Evolutionary conservation across 2,888 invertebrate species (phyloP).

Genomic region (Griposia aprilina): DNA sequence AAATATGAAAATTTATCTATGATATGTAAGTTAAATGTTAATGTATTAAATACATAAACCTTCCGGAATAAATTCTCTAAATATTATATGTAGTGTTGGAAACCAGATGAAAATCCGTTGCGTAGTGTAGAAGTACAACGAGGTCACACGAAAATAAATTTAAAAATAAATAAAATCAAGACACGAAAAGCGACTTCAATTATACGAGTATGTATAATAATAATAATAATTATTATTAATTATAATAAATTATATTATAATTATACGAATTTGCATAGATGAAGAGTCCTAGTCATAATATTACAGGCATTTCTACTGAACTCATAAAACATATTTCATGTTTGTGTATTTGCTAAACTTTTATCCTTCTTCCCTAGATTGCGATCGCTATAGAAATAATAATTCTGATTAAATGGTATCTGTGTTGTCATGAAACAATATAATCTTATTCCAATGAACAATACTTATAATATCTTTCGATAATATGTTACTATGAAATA

Average conservation of each 20-base stretch:
- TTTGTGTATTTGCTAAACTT: background rate
- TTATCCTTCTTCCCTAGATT: constrained; percentile 26
- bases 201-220: background rate
- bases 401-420: constrained; percentile 32
- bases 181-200: too few relatives aligned
- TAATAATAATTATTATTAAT: too few relatives aligned
- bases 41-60: background rate
- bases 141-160: background rate
- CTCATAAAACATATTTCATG: background rate
- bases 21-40: too few relatives aligned
- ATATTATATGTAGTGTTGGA: background rate
- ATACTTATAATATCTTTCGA: background rate
- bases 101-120: background rate
- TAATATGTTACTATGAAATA: constrained; percentile 12
- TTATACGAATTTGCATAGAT: too few relatives aligned
- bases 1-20: too few relatives aligned
- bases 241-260: too few relatives aligned
- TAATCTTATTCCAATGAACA: constrained; percentile 41
- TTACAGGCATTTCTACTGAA: background rate
- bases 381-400: constrained; percentile 36
- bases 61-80: background rate
- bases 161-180: too few relatives aligned
- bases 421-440: constrained; percentile 18
- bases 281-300: background rate
- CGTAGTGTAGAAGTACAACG: background rate